Evolutionary conservation across 2,797 vertebrate species (phyloP), one percentile per base, ranked within the genome.

Genomic region (Pipistrellus kuhlii): DNA sequence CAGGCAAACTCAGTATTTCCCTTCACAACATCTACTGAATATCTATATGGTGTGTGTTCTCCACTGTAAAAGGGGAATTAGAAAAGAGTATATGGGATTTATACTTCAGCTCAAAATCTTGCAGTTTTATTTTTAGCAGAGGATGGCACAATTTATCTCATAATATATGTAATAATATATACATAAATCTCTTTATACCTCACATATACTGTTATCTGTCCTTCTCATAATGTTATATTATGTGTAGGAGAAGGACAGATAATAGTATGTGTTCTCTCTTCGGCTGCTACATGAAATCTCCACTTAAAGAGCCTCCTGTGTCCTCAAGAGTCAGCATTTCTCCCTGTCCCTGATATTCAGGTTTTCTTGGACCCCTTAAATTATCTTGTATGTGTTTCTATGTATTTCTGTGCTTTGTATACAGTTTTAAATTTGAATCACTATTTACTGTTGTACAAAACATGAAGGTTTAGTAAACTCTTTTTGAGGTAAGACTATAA

Each of bases 401-500:
- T 62, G 68, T 77, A 18, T 73, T 41, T 69, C 30, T 68, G 25
- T 51, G 13, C 41, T 88, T 83, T 81, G 35, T 59, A n/a, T 30
- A 88, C 48, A 51, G 15, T 72, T 95, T 92, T 69, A 57, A 78
- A 93, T 88, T 83, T 71, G 30, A 91, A 90, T 68, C 15, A 18
- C 84, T 93, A 9, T 89, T 96, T 71, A 83, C 73, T 93, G 21
- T 93, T 48, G 41, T 62, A 75, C 11, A 64, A 82, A 93, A 71
- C 62, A 51, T 3, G 76, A 66, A 68, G 88, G 57, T 66, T 97
- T 94, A 96, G 90, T 90, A 95, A 69, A 59, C 35, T 86, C 84
- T 94, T 93, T 88, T 95, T 88, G 81, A 96, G 94, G 84, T 71
- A 85, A 93, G 94, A 68, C 69, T 91, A 95, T 95, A 94, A 96